Evolutionary conservation across 2,888 invertebrate genomes (phyloP).

Genomic region (Macrophya annulata): DNA sequence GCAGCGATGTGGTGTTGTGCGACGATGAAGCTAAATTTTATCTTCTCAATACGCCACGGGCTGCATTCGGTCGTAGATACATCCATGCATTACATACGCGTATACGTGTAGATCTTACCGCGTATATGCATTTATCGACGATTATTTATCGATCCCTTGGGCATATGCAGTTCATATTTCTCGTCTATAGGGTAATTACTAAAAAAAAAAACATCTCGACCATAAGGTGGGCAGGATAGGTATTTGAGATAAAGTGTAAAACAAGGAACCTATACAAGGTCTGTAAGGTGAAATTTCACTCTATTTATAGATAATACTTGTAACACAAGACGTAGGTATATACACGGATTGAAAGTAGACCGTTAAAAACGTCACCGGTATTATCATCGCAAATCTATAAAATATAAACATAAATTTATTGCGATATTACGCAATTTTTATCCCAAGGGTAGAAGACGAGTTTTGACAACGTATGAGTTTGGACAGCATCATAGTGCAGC

Average conservation of each 20-base stretch:
- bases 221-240: neutral
- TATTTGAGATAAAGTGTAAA: neutral
- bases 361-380: conserved; percentile 1
- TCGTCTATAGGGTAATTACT: conserved; percentile 24
- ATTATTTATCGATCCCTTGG: conserved; percentile 44
- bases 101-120: neutral
- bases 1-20: neutral
- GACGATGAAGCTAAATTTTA: conserved; percentile 41
- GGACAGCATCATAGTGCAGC: conserved; percentile 12
- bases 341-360: conserved; percentile 6
- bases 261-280: neutral
- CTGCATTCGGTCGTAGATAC: conserved; percentile 11
- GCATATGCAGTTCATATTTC: conserved; percentile 27
- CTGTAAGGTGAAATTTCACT: conserved; percentile 1
- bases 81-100: neutral
- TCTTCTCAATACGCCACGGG: conserved; percentile 39
- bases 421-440: neutral
- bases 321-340: neutral
- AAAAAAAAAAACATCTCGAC: conserved; percentile 22
- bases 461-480: conserved; percentile 33
- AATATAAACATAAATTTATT: neutral
- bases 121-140: conserved; percentile 36
- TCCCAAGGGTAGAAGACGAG: neutral
- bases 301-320: conserved; percentile 1
- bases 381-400: neutral